Base-by-base conservation (phyloP, 2,888 invertebrate species). In the Pseudanteris insignis region DNA sequence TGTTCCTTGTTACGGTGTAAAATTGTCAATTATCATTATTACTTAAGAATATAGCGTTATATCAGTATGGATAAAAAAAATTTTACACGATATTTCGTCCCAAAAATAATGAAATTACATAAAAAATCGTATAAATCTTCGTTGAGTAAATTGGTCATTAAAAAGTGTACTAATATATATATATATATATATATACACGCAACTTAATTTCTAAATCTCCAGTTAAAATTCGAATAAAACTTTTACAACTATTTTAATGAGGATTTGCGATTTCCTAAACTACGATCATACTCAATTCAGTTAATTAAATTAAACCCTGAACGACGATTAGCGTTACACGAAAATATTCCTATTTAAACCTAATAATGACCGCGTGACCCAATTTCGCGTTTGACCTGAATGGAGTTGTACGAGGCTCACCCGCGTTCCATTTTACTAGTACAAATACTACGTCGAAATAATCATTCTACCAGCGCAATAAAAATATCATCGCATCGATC, bases 331-430 rank as follows among this genome's bases (percentile, higher is more conserved):
- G 37, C 38, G 36, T 25, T 50, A 47, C 28, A 38, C 26, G 44
- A 48, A 57, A 48, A 57, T 57, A 57, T 57, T 43, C 43, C 43
- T 37, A 38, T 58, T 58, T 50, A 36, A 58, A 58, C 37, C n/a
- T 43, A 44, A 44, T 57, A 57, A 48, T 57, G 57, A 57, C 32
- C 57, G 40, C 29, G 9, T 47, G 50, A 50, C 57, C 57, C 28
- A 58, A 58, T 58, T 58, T 58, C 57, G 26, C 8, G 9, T 11
- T 24, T 50, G 50, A 48, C 57, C 50, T 32, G 44, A 58, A 43
- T 58, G 36, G 41, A 12, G 10, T 48, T 30, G 30, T 47, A 41
- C 41, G 47, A 41, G 38, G 41, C 29, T 47, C 38, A 28, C 12
- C 25, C 40, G 28, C 40, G 44, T 47, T 47, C 38, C 15, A 40